These are phyloP conservation scores for Caenorhabditis elegans DNA, from an alignment of 1,140 invertebrate genomes.

Conservation along the genomic window DNA sequence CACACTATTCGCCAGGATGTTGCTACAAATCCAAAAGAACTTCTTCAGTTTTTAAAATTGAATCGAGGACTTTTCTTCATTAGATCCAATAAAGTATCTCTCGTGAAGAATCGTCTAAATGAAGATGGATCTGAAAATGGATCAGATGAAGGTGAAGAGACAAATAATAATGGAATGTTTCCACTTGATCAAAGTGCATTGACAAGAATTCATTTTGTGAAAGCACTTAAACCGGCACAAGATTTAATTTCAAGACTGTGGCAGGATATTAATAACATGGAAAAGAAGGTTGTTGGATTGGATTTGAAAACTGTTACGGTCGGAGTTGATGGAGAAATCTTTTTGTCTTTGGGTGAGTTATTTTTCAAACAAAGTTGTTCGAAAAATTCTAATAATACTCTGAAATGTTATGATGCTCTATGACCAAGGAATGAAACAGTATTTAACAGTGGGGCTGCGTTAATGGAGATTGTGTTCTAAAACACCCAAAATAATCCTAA, in stretches of 20 bases:
- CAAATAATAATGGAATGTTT: conserved; percentile 62
- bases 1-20: conserved; percentile 65
- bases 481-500: no score
- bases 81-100: conserved; percentile 63
- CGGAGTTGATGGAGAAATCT: conserved; percentile 53
- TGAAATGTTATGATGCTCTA: no score
- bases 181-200: conserved; percentile 63
- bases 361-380: neutral
- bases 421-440: no score
- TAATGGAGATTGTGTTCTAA: no score
- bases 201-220: conserved; percentile 58
- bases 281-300: conserved; percentile 56
- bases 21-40: conserved; percentile 65
- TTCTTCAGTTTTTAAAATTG: conserved; percentile 64
- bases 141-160: conserved; percentile 59
- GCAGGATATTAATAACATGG: conserved; percentile 45
- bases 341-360: conserved; percentile 55
- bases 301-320: conserved; percentile 62
- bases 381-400: no score
- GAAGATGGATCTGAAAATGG: conserved; percentile 66
- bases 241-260: conserved; percentile 44
- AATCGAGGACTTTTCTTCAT: conserved; percentile 65
- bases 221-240: conserved; percentile 58
- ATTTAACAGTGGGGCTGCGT: no score
- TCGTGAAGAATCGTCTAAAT: conserved; percentile 58